phyloP scores from a whole-genome alignment of 2,797 vertebrate genomes.

The Hydrolagus colliei region DNA sequence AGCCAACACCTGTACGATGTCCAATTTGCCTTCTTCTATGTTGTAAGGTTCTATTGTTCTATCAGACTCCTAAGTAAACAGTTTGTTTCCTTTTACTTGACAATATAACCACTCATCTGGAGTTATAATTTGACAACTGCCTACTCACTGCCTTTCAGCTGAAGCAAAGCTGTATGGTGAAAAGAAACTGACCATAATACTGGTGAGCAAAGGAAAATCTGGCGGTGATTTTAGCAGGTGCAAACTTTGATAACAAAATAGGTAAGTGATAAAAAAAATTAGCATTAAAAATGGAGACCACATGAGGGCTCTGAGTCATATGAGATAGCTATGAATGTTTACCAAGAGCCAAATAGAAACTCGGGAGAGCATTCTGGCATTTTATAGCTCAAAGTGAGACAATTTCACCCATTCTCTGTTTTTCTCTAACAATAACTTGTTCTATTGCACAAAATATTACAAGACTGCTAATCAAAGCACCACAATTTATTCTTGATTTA shows the following conservation, averaged over 20 bases:
- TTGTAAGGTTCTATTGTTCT: too few species aligned
- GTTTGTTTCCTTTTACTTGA: not conserved
- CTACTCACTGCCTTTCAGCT: not conserved
- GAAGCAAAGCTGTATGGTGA: not conserved
- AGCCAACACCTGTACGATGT: too few species aligned
- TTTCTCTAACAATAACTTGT: not conserved
- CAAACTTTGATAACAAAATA: not conserved
- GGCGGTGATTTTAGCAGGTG: not conserved
- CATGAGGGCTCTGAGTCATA: slow-evolving; percentile 39
- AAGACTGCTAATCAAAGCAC: not conserved
- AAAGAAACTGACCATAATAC: not conserved
- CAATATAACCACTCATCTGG: not conserved
- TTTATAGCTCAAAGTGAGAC: too few species aligned
- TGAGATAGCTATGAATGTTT: slow-evolving; percentile 38
- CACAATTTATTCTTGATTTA: not conserved
- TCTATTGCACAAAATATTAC: not conserved
- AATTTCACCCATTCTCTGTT: too few species aligned
- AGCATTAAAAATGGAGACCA: slow-evolving; percentile 23
- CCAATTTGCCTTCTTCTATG: too few species aligned
- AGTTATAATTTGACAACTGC: not conserved
- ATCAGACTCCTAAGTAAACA: not conserved
- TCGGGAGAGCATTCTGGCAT: too few species aligned
- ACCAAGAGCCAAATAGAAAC: too few species aligned
- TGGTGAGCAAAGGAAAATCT: not conserved
- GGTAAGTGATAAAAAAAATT: not conserved